Percentiles rank a stretch among this genome's conserved stretches.
These are phyloP conservation scores for Zootermopsis nevadensis DNA, from an alignment of 2,888 invertebrate genomes.

Conservation along the genomic window DNA sequence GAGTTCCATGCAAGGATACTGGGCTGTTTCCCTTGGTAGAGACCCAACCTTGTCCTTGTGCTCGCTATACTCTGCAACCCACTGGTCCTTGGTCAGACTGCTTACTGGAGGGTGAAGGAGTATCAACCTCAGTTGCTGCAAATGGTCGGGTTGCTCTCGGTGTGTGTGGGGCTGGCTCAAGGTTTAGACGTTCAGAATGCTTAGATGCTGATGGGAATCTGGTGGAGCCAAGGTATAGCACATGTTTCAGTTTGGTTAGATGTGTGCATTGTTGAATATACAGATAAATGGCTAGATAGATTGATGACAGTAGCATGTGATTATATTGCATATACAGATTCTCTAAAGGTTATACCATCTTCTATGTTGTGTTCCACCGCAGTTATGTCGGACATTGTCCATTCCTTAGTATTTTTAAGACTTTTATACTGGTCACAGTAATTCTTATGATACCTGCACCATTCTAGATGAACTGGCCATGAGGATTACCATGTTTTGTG, in stretches of 20 bases:
- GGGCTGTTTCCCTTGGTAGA: slow-evolving; percentile 57
- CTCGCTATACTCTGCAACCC: slow-evolving; percentile 56
- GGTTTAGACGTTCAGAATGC: slow-evolving; percentile 59
- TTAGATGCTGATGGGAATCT: slow-evolving; percentile 58
- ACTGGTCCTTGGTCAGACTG: slow-evolving; percentile 60
- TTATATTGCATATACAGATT: too few species aligned
- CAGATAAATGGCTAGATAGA: too few species aligned
- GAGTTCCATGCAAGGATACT: slow-evolving; percentile 57
- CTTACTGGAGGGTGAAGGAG: slow-evolving; percentile 54
- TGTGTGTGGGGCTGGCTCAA: slow-evolving; percentile 59
- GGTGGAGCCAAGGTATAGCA: slow-evolving; percentile 59
- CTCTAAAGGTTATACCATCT: too few species aligned
- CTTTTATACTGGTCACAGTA: too few species aligned
- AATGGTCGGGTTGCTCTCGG: slow-evolving; percentile 56
- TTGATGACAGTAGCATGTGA: too few species aligned
- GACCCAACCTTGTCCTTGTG: slow-evolving; percentile 59
- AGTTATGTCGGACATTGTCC: too few species aligned
- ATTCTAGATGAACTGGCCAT: too few species aligned
- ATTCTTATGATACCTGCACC: too few species aligned
- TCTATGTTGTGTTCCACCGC: too few species aligned
- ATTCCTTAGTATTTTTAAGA: too few species aligned
- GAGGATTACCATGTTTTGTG: too few species aligned
- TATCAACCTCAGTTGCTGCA: slow-evolving; percentile 48
- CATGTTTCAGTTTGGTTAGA: background rate
- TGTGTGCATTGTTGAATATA: background rate